Base-by-base conservation (phyloP, 1,140 invertebrate species). In the Caerostris extrusa region DNA sequence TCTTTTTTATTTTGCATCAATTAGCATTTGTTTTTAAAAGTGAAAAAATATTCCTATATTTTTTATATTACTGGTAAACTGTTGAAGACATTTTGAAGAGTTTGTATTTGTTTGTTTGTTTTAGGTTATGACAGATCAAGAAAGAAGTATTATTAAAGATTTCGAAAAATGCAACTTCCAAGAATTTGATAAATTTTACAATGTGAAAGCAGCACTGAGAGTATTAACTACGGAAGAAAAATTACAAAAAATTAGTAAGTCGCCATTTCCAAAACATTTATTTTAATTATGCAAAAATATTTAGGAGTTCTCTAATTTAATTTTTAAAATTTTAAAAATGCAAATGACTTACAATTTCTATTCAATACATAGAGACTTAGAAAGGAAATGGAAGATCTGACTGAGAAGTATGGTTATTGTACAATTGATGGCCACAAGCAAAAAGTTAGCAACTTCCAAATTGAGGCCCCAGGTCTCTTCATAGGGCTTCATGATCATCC, bases 361-460 rank as follows among this genome's bases (percentile, higher is more conserved):
- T 81, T 90, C 8, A 58, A 61, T 57, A 77, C 82, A 0, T 94
- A 97, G 95, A 97, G 96, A 94, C 96, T 98, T 0, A 99, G 99
- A 96, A 97, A 98, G 94, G 97, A 98, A 95, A 99, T 99, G 96
- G 99, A 99, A 94, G 97, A 97, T 93, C 96, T 99, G 10, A 96
- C 97, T 85, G 98, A 99, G 95, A 98, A 99, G 95, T 99, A 99
- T 97, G 99, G 99, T 17, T 98, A 98, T 96, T 99, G 99, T 96
- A 97, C 97, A 10, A 99, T 99, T 95, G 99, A 99, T 96, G 98
- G 98, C 0, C 99, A 99, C 95, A 99, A 98, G 95, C 99, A 99
- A 96, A 99, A 99, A 96, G 99, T 99, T 95, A 99, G 99, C 58
- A 99, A 99, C 96, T 99, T 99, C 95, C 98, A 98, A 95, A 99